Base-by-base conservation (phyloP, 2,113 vertebrate genomes). In the Ictalurus punctatus region DNA sequence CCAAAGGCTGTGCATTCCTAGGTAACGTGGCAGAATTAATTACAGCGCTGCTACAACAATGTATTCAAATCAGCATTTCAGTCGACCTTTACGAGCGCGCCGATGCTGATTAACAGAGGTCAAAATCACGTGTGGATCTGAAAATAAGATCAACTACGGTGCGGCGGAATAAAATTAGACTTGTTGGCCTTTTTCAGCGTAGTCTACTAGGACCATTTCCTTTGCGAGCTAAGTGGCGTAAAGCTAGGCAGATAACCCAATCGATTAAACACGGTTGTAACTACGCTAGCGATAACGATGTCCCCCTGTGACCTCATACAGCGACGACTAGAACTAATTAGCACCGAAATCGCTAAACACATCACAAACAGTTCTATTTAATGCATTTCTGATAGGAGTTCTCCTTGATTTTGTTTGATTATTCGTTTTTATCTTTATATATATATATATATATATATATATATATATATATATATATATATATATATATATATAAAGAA, bases 1-100 rank as follows among this genome's bases (percentile, higher is more conserved):
- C 23, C 0, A 44, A 19, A 54, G n/a, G 52, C 16, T 58, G 14
- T 81, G 14, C 84, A 23, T 56, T 85, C 17, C 30, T 34, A 14
- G 16, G 40, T 37, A 44, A 78, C 8, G 40, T 61, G 56, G 6
- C 85, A 87, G 40, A 30, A 65, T 87, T 63, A 79, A 87, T 87
- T 23, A 27, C 19, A 9, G 13, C 3, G 1, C 44, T 37, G n/a
- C 4, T 13, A 30, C n/a, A 52, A 67, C 48, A 67, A 67, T 54
- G 61, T 34, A 54, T 37, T 61, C 23, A 67, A 48, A 67, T 87
- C 86, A 37, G 13, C 67, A 27, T 63, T 14, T 67, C 30, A 30
- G 58, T 3, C 63, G 86, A 81, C 74, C 59, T 81, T 80, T 81
- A 81, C 23, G 12, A 80, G 14, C 13, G n/a, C 0, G 16, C 3